Evolutionary conservation across 1,140 invertebrate genomes (phyloP).

Genomic region (Drosophila tropicalis): DNA sequence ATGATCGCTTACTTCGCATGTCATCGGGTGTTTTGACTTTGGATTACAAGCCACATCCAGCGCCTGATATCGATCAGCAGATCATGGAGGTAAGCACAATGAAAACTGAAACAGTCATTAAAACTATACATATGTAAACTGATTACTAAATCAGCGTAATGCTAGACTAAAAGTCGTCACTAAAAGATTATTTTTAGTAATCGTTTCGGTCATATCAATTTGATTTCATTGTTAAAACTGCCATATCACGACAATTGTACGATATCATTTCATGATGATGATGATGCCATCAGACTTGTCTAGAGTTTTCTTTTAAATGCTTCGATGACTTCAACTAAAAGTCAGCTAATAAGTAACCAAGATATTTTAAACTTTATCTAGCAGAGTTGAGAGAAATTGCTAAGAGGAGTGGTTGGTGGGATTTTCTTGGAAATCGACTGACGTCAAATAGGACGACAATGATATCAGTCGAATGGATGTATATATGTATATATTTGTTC

Average conservation of each 20-base stretch:
- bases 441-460: too few relatives aligned
- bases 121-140: not conserved
- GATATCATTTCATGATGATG: not conserved
- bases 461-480: not conserved
- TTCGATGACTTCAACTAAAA: too few relatives aligned
- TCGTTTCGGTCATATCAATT: not conserved
- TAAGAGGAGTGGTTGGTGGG: too few relatives aligned
- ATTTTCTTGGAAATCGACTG: too few relatives aligned
- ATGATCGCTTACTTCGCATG: conserved; percentile 76
- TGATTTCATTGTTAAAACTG: not conserved
- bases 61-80: conserved; percentile 77
- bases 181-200: not conserved
- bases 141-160: not conserved
- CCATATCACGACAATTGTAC: not conserved
- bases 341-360: too few relatives aligned
- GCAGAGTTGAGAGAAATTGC: too few relatives aligned
- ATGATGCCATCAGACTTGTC: not conserved
- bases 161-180: not conserved
- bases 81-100: conserved; percentile 74
- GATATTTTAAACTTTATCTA: too few relatives aligned
- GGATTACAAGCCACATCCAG: conserved; percentile 71
- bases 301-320: not conserved
- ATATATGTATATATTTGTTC: too few relatives aligned
- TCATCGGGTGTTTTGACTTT: conserved; percentile 65
- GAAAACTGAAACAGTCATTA: not conserved